These are phyloP conservation scores for Rhynchophorus ferrugineus DNA, from an alignment of 1,140 invertebrate genomes.

Conservation along the genomic window DNA sequence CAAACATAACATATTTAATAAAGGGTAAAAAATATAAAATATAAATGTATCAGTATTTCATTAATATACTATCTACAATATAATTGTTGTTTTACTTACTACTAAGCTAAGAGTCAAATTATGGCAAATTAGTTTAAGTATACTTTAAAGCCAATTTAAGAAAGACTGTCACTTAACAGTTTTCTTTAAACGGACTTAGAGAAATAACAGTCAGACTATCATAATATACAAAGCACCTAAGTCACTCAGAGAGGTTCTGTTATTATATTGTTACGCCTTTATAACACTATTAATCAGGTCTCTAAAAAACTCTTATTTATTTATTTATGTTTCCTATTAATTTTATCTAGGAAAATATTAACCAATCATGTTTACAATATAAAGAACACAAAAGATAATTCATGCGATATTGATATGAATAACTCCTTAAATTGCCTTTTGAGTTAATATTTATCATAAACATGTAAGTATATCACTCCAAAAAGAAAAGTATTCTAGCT, in stretches of 20 bases:
- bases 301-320: constrained; percentile 3
- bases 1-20: constrained; percentile 39
- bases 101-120: constrained; percentile 9
- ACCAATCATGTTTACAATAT: no score
- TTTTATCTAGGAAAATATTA: no score
- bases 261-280: constrained; percentile 16
- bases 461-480: no score
- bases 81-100: constrained; percentile 13
- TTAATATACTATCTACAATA: constrained; percentile 2
- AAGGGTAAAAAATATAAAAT: constrained; percentile 28
- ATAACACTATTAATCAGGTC: background rate
- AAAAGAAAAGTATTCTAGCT: no score
- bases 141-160: background rate
- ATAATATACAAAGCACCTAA: constrained; percentile 31
- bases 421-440: no score
- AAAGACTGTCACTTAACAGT: constrained; percentile 1
- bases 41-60: constrained; percentile 20
- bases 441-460: no score
- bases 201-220: background rate
- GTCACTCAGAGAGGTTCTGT: constrained; percentile 22
- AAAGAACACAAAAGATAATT: no score
- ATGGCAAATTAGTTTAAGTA: background rate
- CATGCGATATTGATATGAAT: no score
- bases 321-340: no score
- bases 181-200: background rate